phyloP scores from a whole-genome alignment of 2,113 vertebrate genomes.

The Corythoichthys intestinalis region DNA sequence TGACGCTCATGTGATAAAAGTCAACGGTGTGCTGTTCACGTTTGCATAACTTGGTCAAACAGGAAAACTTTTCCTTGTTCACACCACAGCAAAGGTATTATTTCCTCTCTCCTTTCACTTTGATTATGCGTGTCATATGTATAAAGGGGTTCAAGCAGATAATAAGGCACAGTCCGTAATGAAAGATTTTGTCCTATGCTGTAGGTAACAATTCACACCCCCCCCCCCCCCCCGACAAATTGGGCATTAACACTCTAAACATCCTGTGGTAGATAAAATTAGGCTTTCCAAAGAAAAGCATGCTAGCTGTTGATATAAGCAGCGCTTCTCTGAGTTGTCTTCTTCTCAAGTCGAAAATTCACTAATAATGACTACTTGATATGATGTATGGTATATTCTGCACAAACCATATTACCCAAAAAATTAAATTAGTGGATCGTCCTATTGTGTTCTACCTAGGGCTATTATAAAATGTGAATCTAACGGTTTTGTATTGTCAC shows the following conservation, averaged over 20 bases:
- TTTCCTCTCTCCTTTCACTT: not conserved
- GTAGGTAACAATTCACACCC: not conserved
- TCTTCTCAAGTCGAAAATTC: too few relatives aligned
- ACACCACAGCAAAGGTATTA: not conserved
- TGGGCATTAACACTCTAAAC: not conserved
- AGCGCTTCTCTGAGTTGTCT: too few relatives aligned
- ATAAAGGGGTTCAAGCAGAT: not conserved
- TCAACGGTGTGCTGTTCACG: not conserved
- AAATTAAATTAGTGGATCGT: not conserved
- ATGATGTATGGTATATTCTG: not conserved
- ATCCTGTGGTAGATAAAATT: not conserved
- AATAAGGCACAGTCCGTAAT: not conserved
- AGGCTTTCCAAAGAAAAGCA: too few relatives aligned
- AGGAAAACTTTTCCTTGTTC: not conserved
- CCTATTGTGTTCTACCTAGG: too few relatives aligned
- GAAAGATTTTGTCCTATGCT: not conserved
- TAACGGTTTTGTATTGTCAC: too few relatives aligned
- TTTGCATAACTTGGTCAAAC: not conserved
- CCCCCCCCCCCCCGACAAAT: not conserved
- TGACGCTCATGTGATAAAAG: not conserved
- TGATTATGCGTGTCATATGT: not conserved
- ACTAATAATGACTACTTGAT: too few relatives aligned
- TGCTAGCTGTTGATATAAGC: too few relatives aligned
- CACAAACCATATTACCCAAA: not conserved
- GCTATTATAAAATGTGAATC: too few relatives aligned